These are phyloP conservation scores for Euthynnus affinis DNA, from an alignment of 2,797 vertebrate genomes.

Conservation along the genomic window DNA sequence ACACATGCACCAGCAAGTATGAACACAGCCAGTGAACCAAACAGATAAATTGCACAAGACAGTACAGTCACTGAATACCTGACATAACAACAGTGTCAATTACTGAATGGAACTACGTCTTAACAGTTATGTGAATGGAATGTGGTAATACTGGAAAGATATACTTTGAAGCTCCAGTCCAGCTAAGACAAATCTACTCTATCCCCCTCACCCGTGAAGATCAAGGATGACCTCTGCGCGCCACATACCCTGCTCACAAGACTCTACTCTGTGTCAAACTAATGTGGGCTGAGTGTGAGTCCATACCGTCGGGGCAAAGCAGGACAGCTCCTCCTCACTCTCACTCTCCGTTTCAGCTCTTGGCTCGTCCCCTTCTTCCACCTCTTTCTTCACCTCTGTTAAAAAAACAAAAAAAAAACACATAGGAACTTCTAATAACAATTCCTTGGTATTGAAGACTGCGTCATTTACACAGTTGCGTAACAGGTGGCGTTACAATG, in stretches of 20 bases:
- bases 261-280: too few species aligned
- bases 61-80: neutral
- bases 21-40: too few species aligned
- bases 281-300: neutral
- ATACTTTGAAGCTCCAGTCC: neutral
- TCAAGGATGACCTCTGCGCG: neutral
- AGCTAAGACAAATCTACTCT: neutral
- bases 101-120: neutral
- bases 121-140: neutral
- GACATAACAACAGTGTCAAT: neutral
- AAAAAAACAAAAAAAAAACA: conserved; percentile 16
- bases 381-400: conserved; percentile 89
- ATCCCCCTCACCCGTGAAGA: neutral
- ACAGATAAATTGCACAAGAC: too few species aligned
- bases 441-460: neutral
- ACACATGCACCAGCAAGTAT: neutral
- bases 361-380: conserved; percentile 91
- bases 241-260: neutral
- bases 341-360: conserved; percentile 97
- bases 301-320: conserved; percentile 91
- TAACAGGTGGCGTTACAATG: neutral
- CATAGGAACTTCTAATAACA: neutral
- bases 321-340: conserved; percentile 94
- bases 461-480: conserved; percentile 5
- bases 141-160: conserved; percentile 24